A percentile compares a stretch with the other conserved stretches of the same genome.
phyloP scores from a whole-genome alignment of 2,888 invertebrate species.

The Aphidius colemani region DNA sequence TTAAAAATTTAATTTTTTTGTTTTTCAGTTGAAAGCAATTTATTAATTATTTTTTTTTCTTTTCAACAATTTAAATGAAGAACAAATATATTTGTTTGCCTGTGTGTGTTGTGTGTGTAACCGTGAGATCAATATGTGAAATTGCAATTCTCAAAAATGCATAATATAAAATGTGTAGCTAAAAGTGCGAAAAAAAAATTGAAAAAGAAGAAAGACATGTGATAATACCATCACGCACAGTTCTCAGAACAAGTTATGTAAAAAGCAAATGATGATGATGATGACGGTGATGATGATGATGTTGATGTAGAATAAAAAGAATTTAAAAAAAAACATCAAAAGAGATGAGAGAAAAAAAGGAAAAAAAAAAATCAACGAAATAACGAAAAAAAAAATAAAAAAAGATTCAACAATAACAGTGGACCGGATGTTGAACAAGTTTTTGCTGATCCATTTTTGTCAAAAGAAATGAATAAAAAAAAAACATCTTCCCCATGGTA shows the following conservation, averaged over 20 bases:
- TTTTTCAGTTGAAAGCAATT: no score
- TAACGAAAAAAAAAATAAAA: slow-evolving; percentile 11
- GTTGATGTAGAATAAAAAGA: no score
- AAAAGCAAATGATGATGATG: not conserved
- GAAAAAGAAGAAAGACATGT: not conserved
- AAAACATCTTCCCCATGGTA: not conserved
- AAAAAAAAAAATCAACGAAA: slow-evolving; percentile 2
- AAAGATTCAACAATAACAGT: not conserved
- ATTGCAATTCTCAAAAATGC: slow-evolving; percentile 23
- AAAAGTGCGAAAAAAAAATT: not conserved
- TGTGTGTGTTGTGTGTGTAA: not conserved
- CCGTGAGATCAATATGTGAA: slow-evolving; percentile 27
- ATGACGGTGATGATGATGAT: no score
- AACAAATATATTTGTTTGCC: no score
- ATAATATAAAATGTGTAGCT: no score
- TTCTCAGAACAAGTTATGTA: slow-evolving; percentile 14
- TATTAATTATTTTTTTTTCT: no score
- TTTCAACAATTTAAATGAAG: no score
- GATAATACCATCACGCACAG: slow-evolving; percentile 12
- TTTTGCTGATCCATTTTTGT: slow-evolving; percentile 6
- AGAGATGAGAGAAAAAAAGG: slow-evolving; percentile 1
- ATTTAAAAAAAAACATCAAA: not conserved
- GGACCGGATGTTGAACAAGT: slow-evolving; percentile 7
- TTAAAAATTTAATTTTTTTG: no score
- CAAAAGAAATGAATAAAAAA: slow-evolving; percentile 4